Evolutionary conservation across 2,113 vertebrate genomes (phyloP).

Genomic region (Callocephalon fimbriatum): DNA sequence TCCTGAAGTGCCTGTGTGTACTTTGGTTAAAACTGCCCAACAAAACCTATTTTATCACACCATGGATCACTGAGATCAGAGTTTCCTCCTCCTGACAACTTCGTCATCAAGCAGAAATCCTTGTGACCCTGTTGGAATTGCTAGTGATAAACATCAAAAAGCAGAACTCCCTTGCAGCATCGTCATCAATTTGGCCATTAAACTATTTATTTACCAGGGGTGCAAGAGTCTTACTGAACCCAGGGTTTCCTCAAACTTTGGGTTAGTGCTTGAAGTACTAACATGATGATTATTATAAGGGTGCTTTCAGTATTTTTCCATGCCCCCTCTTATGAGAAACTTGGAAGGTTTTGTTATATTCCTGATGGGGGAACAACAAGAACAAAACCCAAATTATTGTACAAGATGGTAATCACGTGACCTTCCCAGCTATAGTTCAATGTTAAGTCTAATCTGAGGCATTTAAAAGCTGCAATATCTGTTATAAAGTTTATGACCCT

Average conservation of each 20-base stretch:
- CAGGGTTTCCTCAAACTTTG: neutral
- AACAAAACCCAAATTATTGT: neutral
- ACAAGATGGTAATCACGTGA: neutral
- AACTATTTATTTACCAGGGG: neutral
- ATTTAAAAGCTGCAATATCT: neutral
- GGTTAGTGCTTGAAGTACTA: neutral
- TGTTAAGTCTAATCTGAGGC: neutral
- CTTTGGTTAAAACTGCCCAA: neutral
- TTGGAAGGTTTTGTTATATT: neutral
- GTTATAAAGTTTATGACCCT: neutral
- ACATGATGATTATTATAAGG: too few relatives aligned
- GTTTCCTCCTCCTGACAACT: neutral
- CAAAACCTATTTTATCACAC: neutral
- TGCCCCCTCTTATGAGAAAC: neutral
- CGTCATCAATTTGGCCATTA: neutral
- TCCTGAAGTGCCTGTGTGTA: rapidly evolving
- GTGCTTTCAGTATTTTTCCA: neutral
- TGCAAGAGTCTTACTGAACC: neutral
- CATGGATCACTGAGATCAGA: neutral
- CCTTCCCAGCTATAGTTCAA: neutral
- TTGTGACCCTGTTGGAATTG: neutral
- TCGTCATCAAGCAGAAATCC: neutral
- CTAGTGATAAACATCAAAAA: neutral
- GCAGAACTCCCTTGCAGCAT: neutral
- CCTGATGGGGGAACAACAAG: neutral